phyloP scores from a whole-genome alignment of 2,113 vertebrate species.

The Carlito syrichta region DNA sequence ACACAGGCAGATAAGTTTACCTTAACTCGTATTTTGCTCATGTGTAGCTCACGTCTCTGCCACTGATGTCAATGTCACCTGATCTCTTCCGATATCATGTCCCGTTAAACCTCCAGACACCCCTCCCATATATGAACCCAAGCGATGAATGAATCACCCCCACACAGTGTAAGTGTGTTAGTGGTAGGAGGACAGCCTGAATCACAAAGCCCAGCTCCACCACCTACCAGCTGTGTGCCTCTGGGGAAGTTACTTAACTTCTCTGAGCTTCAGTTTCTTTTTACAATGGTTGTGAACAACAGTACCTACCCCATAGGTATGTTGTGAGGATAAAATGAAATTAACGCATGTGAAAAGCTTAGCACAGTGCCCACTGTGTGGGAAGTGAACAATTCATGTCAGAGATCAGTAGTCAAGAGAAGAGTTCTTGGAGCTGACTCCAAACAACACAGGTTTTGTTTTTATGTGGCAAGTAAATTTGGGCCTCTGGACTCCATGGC shows the following conservation, averaged over 20 bases:
- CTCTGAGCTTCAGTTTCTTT: neutral
- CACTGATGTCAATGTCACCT: neutral
- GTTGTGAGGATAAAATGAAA: neutral
- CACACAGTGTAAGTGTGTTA: no score
- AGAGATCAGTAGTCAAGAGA: neutral
- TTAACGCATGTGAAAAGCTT: neutral
- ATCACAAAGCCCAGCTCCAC: neutral
- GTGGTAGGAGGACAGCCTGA: neutral
- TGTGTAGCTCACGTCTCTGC: neutral
- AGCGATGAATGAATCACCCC: neutral
- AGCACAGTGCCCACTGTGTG: fast-evolving
- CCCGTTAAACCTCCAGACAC: neutral
- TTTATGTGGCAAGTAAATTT: no score
- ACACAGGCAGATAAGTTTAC: neutral
- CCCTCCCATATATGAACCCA: neutral
- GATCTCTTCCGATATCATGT: no score
- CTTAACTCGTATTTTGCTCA: neutral
- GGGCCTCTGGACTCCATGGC: neutral
- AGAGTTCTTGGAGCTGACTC: neutral
- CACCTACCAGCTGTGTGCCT: neutral
- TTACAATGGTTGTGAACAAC: neutral
- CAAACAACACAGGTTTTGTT: neutral
- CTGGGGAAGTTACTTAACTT: neutral
- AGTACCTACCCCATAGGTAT: no score
- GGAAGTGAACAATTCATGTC: neutral